These are phyloP conservation scores for Neodiprion virginianus DNA, from an alignment of 1,140 invertebrate genomes.

Conservation along the genomic window DNA sequence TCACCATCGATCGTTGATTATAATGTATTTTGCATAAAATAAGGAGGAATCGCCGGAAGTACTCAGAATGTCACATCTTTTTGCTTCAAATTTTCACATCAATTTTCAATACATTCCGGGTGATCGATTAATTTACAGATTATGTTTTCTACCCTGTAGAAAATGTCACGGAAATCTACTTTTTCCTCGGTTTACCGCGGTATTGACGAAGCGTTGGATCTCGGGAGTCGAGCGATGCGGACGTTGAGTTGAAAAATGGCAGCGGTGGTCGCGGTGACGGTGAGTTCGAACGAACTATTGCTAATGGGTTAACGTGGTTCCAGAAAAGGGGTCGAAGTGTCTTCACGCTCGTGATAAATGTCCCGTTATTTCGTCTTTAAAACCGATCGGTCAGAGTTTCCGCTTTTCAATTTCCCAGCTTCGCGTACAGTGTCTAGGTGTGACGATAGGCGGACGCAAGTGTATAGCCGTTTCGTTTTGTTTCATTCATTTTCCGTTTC, in stretches of 20 bases:
- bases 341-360: not conserved
- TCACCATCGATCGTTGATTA: no score
- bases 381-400: not conserved
- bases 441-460: no score
- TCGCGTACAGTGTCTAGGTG: no score
- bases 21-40: no score
- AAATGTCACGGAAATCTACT: no score
- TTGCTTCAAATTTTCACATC: no score
- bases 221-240: not conserved
- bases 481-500: not conserved
- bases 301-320: not conserved
- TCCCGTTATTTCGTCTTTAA: not conserved
- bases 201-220: not conserved
- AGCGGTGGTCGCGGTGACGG: not conserved
- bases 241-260: not conserved
- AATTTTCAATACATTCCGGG: no score
- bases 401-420: no score
- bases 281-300: conserved; percentile 5
- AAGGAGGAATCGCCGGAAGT: no score
- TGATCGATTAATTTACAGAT: no score
- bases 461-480: not conserved
- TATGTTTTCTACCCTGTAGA: no score
- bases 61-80: no score
- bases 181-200: not conserved
- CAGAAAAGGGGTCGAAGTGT: conserved; percentile 1